Evolutionary conservation across 2,113 vertebrate species (phyloP), one percentile per base, ranked within the genome.

Genomic region (Mugil cephalus): DNA sequence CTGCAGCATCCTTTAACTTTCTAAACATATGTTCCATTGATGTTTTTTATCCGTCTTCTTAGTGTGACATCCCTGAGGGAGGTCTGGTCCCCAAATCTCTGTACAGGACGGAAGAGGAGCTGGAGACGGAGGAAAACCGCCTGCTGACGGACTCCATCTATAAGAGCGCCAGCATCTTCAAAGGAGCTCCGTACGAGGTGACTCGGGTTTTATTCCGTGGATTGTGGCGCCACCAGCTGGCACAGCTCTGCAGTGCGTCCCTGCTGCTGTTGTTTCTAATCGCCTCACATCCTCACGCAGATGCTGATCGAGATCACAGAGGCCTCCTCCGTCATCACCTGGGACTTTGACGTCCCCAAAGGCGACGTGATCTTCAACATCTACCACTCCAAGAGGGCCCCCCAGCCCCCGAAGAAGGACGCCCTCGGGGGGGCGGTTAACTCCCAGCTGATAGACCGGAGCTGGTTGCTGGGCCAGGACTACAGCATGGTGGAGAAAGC

Each of bases 331-430:
- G 97, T 99, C 76, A 98, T 99, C 92, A 99, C 97, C 0, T 99
- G 98, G 98, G 98, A 99, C 87, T 99, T 99, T 55, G 98, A 99
- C 0, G 95, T 99, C 76, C 98, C 94, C 82, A 99, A 98, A 92
- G 98, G 98, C 0, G 97, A 99, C 75, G 92, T 98, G 4, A 91
- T 96, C 35, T 99, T 98, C 83, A 97, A 96, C 83, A 96, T 99
- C 83, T 99, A 95, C 73, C 97, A 99, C 82, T 98, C 96, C 52
- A 97, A 95, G 82, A 91, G 95, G 62, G 92, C 95, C 0, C 96
- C 97, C 0, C 96, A 96, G 78, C 94, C 93, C 4, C 94, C 93
- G 0, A 98, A 96, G 63, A 96, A 94, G 83, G 97, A 98, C 69
- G 86, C 95, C 0, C 93, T 95, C 0, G 95, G 95, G 2, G 91